phyloP scores from a whole-genome alignment of 2,888 invertebrate species.

The Cephalotes varians region DNA sequence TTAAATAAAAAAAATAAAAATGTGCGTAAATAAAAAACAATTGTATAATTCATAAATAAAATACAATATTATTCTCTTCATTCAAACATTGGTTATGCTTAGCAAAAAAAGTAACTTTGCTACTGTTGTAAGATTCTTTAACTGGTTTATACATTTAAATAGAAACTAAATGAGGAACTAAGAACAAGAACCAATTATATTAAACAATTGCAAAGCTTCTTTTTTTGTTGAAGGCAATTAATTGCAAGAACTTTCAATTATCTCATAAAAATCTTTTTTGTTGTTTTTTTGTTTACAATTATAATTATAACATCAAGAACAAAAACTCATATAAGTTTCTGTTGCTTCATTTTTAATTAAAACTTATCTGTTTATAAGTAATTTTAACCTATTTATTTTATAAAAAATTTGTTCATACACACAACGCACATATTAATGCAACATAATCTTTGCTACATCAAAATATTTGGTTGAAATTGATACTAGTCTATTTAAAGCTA shows the following conservation, averaged over 20 bases:
- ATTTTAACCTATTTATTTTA: constrained; percentile 34
- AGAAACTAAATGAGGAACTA: too few relatives aligned
- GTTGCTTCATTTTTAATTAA: too few relatives aligned
- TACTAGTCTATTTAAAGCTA: background rate
- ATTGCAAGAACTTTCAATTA: background rate
- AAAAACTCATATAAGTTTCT: background rate
- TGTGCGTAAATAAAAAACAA: background rate
- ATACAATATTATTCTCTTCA: background rate
- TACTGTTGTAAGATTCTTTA: too few relatives aligned
- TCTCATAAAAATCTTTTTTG: background rate
- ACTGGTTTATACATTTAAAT: too few relatives aligned
- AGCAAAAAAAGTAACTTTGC: too few relatives aligned
- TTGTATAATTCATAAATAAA: background rate
- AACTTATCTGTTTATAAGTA: constrained; percentile 11
- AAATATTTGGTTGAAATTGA: background rate
- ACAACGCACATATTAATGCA: too few relatives aligned
- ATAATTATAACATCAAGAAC: background rate
- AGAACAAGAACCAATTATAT: too few relatives aligned
- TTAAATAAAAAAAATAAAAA: background rate
- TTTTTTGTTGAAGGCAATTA: too few relatives aligned
- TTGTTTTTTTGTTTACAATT: background rate
- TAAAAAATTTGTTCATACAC: constrained; percentile 38
- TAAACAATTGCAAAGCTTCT: too few relatives aligned
- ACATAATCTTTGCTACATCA: background rate
- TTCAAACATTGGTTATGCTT: background rate